Base-by-base conservation (phyloP, 1,140 invertebrate species). In the Drosophila yakuba region DNA sequence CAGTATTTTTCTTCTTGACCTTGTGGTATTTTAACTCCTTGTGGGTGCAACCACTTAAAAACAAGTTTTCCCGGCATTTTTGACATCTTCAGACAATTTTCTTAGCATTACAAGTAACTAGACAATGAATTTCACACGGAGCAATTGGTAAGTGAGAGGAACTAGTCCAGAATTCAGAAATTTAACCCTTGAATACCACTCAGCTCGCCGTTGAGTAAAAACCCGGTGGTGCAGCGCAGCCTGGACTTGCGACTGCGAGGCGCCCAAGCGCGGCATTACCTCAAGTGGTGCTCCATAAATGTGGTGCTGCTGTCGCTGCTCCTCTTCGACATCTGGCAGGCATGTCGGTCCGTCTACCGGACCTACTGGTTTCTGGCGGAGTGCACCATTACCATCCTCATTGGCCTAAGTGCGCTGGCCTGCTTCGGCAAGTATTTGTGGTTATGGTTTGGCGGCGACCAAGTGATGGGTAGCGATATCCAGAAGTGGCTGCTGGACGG, bases 401-500 rank as follows among this genome's bases (percentile, higher is more conserved):
- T 93, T 3, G 78, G 62, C 4, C 68, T 93, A 1, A 93, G 93
- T 74, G 72, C 91, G 1, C 5, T 93, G 4, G 93, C 92, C 68
- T 93, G 93, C 69, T 73, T 94, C 44, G 75, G 50, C 28, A 92
- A 91, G 61, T 93, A 93, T 76, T 45, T 93, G 20, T 86, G 81
- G 56, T 86, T 91, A 56, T 61, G 77, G 39, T 64, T 93, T 5
- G 64, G 60, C 32, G 71, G 67, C 2, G 84, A 92, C 48, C 79
- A 81, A 36, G 74, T 93, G 11, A 39, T 74, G 8, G 91, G 93
- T 4, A 93, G 91, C 12, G 64, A 79, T 20, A 62, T 80, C 58
- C 93, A 94, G 32, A 86, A 91, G 48, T 80, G 82, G 63, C 67
- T 94, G 28, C 73, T 94, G 14, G 86, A 93, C 45, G 91, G 90